Conservation (phyloP, 1,140 invertebrate species). For the Drosophila pseudoobscura region DNA sequence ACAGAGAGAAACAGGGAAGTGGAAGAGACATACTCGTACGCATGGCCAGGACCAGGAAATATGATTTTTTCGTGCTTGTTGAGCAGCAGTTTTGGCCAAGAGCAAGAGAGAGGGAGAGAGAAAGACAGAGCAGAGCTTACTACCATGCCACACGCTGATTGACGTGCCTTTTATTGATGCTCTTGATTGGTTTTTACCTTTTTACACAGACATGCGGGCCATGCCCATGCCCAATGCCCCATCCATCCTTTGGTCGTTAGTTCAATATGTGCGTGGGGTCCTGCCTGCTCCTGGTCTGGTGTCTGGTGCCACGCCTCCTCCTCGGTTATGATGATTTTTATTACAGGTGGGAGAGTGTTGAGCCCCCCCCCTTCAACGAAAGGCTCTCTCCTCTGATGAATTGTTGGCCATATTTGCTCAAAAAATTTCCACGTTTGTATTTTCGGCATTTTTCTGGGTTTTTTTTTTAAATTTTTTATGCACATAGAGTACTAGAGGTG, state of each 20-base stretch:
- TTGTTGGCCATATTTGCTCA: constrained; percentile 62
- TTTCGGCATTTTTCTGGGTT: not conserved
- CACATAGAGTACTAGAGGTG: constrained; percentile 27
- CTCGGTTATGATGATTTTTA: constrained; percentile 80
- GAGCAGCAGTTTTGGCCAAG: constrained; percentile 15
- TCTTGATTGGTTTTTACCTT: constrained; percentile 83
- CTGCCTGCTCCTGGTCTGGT: constrained; percentile 1
- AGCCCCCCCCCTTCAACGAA: not conserved
- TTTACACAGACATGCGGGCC: constrained; percentile 57
- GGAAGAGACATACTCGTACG: constrained; percentile 42
- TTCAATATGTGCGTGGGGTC: constrained; percentile 71
- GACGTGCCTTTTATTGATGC: constrained; percentile 82
- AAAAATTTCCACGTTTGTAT: constrained; percentile 43
- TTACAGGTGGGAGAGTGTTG: constrained; percentile 63
- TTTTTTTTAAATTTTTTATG: constrained; percentile 71
- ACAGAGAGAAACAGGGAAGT: no score
- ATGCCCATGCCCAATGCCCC: not conserved
- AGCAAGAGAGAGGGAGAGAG: no score
- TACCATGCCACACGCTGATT: constrained; percentile 68
- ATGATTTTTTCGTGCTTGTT: constrained; percentile 73
- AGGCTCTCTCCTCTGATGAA: constrained; percentile 55
- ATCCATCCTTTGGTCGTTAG: constrained; percentile 56
- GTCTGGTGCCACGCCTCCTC: constrained; percentile 39
- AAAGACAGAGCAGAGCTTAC: constrained; percentile 38
- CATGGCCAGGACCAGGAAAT: constrained; percentile 56